A percentile compares a stretch with the other conserved stretches of the same genome.
These are phyloP conservation scores for Desoria tigrina DNA, from an alignment of 2,888 invertebrate species.

Conservation along the genomic window DNA sequence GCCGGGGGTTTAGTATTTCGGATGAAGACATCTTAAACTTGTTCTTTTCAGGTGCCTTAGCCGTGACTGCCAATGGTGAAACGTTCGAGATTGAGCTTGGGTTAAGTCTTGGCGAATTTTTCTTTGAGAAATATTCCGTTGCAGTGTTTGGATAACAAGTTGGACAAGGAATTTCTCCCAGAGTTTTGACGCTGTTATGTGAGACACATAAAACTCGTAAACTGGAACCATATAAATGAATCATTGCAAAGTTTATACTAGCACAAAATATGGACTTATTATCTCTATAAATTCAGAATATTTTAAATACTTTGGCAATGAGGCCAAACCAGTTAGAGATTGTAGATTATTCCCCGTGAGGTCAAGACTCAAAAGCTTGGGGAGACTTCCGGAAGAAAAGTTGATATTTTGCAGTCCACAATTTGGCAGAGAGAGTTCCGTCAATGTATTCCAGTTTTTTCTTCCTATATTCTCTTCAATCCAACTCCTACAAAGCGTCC, in stretches of 20 bases:
- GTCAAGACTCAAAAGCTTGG: constrained; percentile 46
- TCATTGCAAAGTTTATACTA: too few species aligned
- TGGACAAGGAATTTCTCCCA: constrained; percentile 39
- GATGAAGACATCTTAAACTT: background rate
- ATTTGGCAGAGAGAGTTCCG: constrained; percentile 44
- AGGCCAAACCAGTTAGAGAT: constrained; percentile 41
- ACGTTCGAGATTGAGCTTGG: background rate
- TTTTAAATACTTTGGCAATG: background rate
- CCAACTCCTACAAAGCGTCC: constrained; percentile 42
- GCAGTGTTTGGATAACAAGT: constrained; percentile 36
- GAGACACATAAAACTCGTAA: constrained; percentile 39
- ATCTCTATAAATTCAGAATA: background rate
- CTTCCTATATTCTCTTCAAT: constrained; percentile 47
- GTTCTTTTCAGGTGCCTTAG: background rate
- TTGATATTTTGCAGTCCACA: constrained; percentile 45
- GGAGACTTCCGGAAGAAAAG: constrained; percentile 37
- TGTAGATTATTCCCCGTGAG: constrained; percentile 45
- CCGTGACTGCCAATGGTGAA: background rate
- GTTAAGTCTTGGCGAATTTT: background rate
- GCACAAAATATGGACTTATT: too few species aligned
- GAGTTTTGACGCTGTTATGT: constrained; percentile 33
- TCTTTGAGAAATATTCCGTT: constrained; percentile 1
- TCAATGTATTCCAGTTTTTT: constrained; percentile 43
- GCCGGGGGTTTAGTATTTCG: background rate
- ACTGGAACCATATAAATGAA: constrained; percentile 16